phyloP scores from a whole-genome alignment of 2,797 vertebrate genomes.

The Hoplostethus atlanticus region DNA sequence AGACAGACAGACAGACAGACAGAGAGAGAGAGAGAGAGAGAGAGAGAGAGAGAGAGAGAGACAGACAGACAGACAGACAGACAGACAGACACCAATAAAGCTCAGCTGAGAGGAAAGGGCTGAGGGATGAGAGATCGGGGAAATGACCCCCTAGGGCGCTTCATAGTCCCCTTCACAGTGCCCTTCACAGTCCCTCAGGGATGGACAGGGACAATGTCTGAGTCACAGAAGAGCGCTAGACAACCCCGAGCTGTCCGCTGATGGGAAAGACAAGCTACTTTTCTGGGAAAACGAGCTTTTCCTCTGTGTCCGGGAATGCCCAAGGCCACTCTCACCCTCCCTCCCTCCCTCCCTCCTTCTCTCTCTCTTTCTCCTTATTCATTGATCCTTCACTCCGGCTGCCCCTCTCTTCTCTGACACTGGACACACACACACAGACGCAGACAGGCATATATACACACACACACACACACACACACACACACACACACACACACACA shows the following conservation, averaged over 20 bases:
- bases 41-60: too few species aligned
- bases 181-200: conserved; percentile 67
- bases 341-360: conserved; percentile 17
- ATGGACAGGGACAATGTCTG: conserved; percentile 65
- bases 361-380: conserved; percentile 44
- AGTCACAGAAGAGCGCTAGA: conserved; percentile 68
- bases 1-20: too few species aligned
- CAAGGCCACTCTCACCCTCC: conserved; percentile 75
- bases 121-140: conserved; percentile 61
- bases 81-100: conserved; percentile 54
- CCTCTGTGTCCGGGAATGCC: conserved; percentile 68
- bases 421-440: not conserved
- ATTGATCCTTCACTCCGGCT: conserved; percentile 27
- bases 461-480: not conserved
- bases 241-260: conserved; percentile 64
- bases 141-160: conserved; percentile 63
- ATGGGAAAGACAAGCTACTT: conserved; percentile 74
- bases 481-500: not conserved
- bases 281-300: conserved; percentile 76
- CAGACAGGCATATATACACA: too few species aligned
- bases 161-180: conserved; percentile 45
- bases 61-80: conserved; percentile 2
- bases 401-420: conserved; percentile 57
- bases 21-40: too few species aligned
- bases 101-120: conserved; percentile 51